These are phyloP conservation scores for Aphelenchoides avenae DNA, from an alignment of 1,140 invertebrate species.

Conservation along the genomic window DNA sequence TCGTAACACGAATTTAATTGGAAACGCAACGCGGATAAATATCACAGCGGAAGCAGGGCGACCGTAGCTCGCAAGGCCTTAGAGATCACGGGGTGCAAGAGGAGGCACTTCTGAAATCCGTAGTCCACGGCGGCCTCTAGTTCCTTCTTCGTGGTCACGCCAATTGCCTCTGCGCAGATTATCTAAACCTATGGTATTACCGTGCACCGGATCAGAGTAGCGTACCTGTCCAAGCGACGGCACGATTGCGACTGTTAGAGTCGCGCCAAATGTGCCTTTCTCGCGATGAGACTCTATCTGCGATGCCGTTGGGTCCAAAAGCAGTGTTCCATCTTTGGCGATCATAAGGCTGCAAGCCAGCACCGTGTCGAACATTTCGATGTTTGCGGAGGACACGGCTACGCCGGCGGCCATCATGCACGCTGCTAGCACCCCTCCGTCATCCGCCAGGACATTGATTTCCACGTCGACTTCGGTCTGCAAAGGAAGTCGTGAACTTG, in stretches of 20 bases:
- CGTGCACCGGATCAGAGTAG: too few relatives aligned
- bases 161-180: too few relatives aligned
- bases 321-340: too few relatives aligned
- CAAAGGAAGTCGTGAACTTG: background rate
- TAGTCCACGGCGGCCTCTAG: too few relatives aligned
- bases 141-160: too few relatives aligned
- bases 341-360: slow-evolving; percentile 33
- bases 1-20: too few relatives aligned
- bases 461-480: slow-evolving; percentile 42
- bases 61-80: too few relatives aligned
- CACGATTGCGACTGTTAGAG: slow-evolving; percentile 14
- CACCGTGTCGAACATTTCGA: slow-evolving; percentile 38
- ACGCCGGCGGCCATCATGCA: slow-evolving; percentile 27
- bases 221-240: slow-evolving; percentile 18
- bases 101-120: too few relatives aligned
- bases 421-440: slow-evolving; percentile 36
- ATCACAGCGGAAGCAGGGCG: too few relatives aligned
- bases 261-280: slow-evolving; percentile 1
- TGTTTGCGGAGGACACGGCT: slow-evolving; percentile 31
- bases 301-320: slow-evolving; percentile 2
- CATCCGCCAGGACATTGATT: slow-evolving; percentile 38
- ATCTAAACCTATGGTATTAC: too few relatives aligned
- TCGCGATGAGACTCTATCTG: slow-evolving; percentile 10
- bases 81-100: too few relatives aligned
- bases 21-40: too few relatives aligned